Evolutionary conservation across 2,888 invertebrate genomes (phyloP), one percentile per base, ranked within the genome.

Genomic region (Anticlea derivata): DNA sequence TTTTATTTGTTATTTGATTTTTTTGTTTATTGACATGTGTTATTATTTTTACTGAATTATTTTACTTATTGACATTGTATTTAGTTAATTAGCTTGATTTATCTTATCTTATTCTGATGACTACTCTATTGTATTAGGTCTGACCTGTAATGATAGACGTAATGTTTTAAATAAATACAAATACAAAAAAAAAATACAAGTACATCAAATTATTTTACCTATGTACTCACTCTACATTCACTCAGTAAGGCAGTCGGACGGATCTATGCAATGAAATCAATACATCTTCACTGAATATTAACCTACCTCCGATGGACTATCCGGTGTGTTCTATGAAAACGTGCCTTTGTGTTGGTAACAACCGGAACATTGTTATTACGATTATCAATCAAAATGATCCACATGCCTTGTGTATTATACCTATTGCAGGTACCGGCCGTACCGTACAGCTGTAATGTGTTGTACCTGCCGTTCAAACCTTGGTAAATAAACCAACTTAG

Each of bases 361-460:
- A 78, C 82, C 83, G 83, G 85, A 85, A 85, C 77, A 81, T 78
- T 70, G 71, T 78, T 76, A 84, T 84, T 83, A 84, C 65, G 69
- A 70, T 78, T 62, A 62, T 62, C 62, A 62, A 78, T 75, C 75
- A 78, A 75, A 74, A 72, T 66, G 35, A 70, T 68, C 65, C 74
- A 68, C 70, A 41, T 51, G 46, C 27, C 35, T 47, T 23, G 70
- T 50, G 40, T 68, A 66, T 63, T 60, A 63, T 65, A 64, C 51
- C 11, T 26, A n/a, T n/a, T n/a, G n/a, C n/a, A 17, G 50, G 27
- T 43, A 27, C 24, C 13, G 22, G 23, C 23, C 22, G 13, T 40
- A 34, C 11, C 11, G 29, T 40, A 12, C 22, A 30, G 22, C 24
- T 26, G n/a, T 7, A 4, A 4, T 17, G 17, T 17, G 17, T 17